Evolutionary conservation across 1,140 invertebrate species (phyloP), one percentile per base, ranked within the genome.

Genomic region (Proales similis): DNA sequence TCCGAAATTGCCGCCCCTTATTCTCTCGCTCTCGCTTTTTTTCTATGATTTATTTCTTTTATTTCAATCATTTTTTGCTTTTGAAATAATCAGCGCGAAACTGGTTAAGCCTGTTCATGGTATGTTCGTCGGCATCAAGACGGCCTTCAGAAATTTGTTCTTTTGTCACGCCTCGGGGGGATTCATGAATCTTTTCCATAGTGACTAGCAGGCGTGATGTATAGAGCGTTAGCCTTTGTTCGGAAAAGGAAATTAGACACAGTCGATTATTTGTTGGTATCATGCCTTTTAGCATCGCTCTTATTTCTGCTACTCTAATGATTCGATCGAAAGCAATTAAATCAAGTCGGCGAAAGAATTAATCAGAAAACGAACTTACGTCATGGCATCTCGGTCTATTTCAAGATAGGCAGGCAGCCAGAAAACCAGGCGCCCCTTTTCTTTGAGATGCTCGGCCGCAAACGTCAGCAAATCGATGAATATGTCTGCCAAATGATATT

Each of bases 381-480:
- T 57, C 26, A 42, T 32, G 17, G 29, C 32, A 42, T 39, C 32
- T 4, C 51, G 12, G 11, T 57, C 51, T 20, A 27, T 19, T 24
- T 57, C 38, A 7, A 42, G 7, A 27, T 85, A 85, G 48, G 91
- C 78, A 47, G 92, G 92, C 69, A 91, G 82, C 90, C 90, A 95
- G 77, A 84, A 91, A 0, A 93, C 88, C 12, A 95, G 75, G 67
- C 86, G 76, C 0, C 88, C 85, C 27, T 83, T 80, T 3, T 88
- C 61, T 67, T 77, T 81, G 33, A 96, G 78, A 78, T 87, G 83
- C 64, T 78, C 80, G 0, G 84, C 84, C 4, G 87, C 81, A 76
- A 94, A 91, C 65, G 81, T 78, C 11, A 96, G 74, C 19, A 96
- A 74, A 78, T 95, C 90, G 45, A 76, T 77, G 68, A 86, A 87